These are phyloP conservation scores for Malachius bipustulatus DNA, from an alignment of 2,888 invertebrate genomes.

Conservation along the genomic window DNA sequence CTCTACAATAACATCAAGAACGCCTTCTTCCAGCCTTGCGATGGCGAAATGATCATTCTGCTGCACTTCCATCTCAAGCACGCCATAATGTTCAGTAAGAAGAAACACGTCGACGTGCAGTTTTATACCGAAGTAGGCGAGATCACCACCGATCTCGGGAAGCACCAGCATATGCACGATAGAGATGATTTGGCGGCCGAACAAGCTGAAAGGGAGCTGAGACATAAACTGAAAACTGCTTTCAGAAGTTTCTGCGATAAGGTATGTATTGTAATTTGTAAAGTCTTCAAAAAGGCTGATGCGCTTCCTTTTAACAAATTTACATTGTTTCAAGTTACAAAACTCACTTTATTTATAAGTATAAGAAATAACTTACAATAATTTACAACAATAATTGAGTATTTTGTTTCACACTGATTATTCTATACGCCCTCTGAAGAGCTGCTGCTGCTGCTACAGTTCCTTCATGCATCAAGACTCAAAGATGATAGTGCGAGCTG, in stretches of 20 bases:
- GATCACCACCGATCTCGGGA: constrained; percentile 97
- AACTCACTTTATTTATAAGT: no score
- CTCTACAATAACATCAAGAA: constrained; percentile 99
- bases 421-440: no score
- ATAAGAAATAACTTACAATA: no score
- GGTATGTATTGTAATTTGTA: no score
- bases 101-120: constrained; percentile 97
- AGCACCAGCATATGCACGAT: constrained; percentile 99
- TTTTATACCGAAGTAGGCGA: constrained; percentile 99
- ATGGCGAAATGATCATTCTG: constrained; percentile 97
- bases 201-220: constrained; percentile 92
- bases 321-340: no score
- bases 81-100: constrained; percentile 96
- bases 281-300: no score
- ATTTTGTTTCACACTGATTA: no score
- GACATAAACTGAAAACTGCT: constrained; percentile 93
- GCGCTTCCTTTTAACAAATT: no score
- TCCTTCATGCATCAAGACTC: no score
- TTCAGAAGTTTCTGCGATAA: constrained; percentile 99
- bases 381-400: no score
- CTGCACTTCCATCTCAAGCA: constrained; percentile 98
- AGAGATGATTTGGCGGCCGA: constrained; percentile 97
- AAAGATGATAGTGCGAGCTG: no score
- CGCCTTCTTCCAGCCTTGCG: constrained; percentile 98
- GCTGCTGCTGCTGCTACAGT: no score